Percentiles rank a stretch among this genome's conserved stretches.
These are phyloP conservation scores for Parapsyche elsis DNA, from an alignment of 1,140 invertebrate species.

Conservation along the genomic window DNA sequence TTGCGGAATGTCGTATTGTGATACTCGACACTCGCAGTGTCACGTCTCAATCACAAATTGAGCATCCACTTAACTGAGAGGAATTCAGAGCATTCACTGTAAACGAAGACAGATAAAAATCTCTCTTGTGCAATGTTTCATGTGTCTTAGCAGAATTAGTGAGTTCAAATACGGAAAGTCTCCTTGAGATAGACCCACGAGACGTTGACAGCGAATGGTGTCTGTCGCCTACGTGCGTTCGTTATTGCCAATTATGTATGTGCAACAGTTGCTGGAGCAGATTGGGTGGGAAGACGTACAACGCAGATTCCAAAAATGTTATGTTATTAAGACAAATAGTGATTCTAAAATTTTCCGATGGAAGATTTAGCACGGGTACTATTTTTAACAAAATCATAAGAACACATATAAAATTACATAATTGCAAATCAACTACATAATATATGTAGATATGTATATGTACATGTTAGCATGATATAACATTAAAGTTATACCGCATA, in stretches of 20 bases:
- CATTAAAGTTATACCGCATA: neutral
- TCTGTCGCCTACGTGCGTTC: neutral
- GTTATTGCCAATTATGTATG: constrained; percentile 30
- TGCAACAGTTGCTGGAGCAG: constrained; percentile 4
- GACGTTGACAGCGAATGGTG: neutral
- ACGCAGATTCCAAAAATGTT: no score
- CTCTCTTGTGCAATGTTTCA: constrained; percentile 11
- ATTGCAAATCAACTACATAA: no score
- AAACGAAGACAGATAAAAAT: neutral
- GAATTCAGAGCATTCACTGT: neutral
- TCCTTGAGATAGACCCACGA: constrained; percentile 31
- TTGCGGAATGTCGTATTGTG: no score
- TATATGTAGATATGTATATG: neutral
- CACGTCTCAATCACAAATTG: no score
- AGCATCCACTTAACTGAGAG: no score
- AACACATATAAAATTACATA: no score
- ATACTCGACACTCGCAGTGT: no score
- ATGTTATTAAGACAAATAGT: no score
- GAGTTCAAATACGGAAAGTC: neutral
- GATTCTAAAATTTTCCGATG: no score
- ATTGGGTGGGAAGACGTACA: constrained; percentile 9
- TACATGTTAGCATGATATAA: neutral
- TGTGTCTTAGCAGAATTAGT: neutral
- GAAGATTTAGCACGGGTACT: no score
- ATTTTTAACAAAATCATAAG: no score